A percentile compares a stretch with the other conserved stretches of the same genome.
Conservation (phyloP, 2,113 vertebrate species). For the Upupa epops region DNA sequence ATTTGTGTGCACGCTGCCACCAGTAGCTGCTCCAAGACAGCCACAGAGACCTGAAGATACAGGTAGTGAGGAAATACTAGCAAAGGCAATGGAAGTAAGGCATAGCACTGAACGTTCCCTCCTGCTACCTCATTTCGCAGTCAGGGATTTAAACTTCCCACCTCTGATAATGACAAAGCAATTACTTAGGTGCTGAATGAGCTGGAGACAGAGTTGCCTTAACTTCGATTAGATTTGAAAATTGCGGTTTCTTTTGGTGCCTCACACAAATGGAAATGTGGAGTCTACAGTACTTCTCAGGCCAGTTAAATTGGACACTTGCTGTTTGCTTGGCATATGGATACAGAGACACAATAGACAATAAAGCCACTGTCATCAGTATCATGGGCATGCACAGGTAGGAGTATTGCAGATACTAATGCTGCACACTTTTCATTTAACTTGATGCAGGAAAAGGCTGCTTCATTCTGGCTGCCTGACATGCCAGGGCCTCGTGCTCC, state of each 20-base stretch:
- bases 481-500: neutral
- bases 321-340: neutral
- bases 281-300: neutral
- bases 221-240: neutral
- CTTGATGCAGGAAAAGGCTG: neutral
- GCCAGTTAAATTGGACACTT: neutral
- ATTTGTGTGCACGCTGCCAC: neutral
- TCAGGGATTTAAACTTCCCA: neutral
- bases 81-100: neutral
- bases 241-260: neutral
- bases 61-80: neutral
- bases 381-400: neutral
- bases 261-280: fast-evolving
- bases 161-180: neutral
- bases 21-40: neutral
- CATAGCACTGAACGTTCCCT: neutral
- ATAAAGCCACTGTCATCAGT: neutral
- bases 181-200: neutral
- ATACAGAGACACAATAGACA: neutral
- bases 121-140: neutral
- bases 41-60: neutral
- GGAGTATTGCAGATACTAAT: neutral
- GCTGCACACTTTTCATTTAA: neutral
- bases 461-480: neutral
- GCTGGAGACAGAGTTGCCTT: neutral